A percentile compares a stretch with the other conserved stretches of the same genome.
phyloP scores from a whole-genome alignment of 1,140 invertebrate species.

The Bombus polaris region DNA sequence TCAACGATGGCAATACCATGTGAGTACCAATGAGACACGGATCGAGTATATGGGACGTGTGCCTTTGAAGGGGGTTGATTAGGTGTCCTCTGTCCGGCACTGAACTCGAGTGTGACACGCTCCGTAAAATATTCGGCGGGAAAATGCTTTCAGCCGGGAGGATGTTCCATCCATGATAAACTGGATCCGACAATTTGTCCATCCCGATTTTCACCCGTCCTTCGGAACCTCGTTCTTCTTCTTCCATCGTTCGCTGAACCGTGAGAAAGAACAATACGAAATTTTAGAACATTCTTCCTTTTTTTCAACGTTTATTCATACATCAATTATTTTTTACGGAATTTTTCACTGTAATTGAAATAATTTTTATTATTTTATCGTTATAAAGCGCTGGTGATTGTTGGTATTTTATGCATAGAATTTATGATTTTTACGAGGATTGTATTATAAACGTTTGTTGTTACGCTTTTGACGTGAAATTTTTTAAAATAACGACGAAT shows the following conservation, averaged over 20 bases:
- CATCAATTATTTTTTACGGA: background rate
- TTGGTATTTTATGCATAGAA: background rate
- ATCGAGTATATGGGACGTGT: background rate
- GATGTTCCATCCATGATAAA: constrained; percentile 49
- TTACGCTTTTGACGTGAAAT: background rate
- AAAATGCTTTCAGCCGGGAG: constrained; percentile 37
- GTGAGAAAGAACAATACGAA: background rate
- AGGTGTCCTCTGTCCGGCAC: constrained; percentile 44
- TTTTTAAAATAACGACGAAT: no score
- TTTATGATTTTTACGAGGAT: background rate
- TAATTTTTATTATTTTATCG: background rate
- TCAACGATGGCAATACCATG: constrained; percentile 94
- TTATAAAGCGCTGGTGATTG: background rate
- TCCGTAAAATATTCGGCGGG: constrained; percentile 49
- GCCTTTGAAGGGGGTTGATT: constrained; percentile 54
- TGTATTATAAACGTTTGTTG: background rate
- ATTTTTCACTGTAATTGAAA: background rate
- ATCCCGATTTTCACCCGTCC: constrained; percentile 60
- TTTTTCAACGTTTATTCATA: no score
- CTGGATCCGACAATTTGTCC: constrained; percentile 57
- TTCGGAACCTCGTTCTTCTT: no score
- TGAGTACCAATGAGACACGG: constrained; percentile 83
- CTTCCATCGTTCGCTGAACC: background rate
- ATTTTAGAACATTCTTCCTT: background rate
- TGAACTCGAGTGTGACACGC: constrained; percentile 32